phyloP scores from a whole-genome alignment of 2,113 vertebrate genomes.

The Furnarius figulus region DNA sequence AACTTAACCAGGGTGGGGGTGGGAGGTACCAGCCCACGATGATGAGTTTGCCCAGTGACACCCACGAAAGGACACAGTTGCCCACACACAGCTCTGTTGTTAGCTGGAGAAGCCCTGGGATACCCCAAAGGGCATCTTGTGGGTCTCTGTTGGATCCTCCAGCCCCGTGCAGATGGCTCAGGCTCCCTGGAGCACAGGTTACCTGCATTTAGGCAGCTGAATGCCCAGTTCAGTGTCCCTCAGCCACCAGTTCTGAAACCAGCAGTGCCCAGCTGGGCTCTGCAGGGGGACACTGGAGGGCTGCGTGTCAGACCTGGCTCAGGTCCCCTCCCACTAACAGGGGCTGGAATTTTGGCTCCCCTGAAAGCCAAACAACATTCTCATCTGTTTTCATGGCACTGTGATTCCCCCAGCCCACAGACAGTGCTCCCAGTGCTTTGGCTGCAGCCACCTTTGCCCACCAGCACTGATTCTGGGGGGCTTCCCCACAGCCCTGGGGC shows the following conservation, averaged over 20 bases:
- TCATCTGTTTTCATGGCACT: rapidly evolving
- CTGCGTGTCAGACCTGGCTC: not conserved
- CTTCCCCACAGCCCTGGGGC: not conserved
- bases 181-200: not conserved
- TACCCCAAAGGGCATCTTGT: not conserved
- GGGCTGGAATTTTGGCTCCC: not conserved
- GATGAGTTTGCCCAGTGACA: not conserved
- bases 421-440: rapidly evolving
- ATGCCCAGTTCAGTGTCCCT: not conserved
- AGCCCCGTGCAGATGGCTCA: not conserved
- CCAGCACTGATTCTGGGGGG: rapidly evolving
- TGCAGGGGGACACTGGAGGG: not conserved
- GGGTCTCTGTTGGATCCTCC: not conserved
- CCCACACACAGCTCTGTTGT: not conserved
- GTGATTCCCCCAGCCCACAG: not conserved
- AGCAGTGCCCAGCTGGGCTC: not conserved
- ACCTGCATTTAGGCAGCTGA: not conserved
- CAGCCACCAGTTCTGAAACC: not conserved
- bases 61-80: not conserved
- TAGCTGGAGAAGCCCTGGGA: not conserved
- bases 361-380: not conserved
- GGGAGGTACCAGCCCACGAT: not conserved
- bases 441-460: not conserved
- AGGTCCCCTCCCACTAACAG: not conserved
- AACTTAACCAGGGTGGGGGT: too few relatives aligned